Percentiles rank a stretch among this genome's conserved stretches.
Evolutionary conservation across 1,140 invertebrate genomes (phyloP).

Genomic region (Carposina sasakii): DNA sequence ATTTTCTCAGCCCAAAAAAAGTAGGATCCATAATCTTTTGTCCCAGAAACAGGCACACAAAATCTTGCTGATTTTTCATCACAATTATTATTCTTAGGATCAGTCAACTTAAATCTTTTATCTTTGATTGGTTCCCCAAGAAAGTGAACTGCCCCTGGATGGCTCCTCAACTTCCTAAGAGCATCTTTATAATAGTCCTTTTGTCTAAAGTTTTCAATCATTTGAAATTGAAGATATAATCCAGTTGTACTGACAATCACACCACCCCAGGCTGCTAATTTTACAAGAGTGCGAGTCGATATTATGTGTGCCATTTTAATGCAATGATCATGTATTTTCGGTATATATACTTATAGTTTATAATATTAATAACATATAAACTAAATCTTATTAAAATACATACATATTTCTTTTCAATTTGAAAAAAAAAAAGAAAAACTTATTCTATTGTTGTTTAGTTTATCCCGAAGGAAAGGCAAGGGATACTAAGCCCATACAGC

Average conservation of each 20-base stretch:
- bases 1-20: constrained; percentile 71
- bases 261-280: constrained; percentile 59
- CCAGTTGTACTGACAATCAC: constrained; percentile 49
- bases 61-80: constrained; percentile 72
- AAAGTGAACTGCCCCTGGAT: constrained; percentile 73
- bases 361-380: too few relatives aligned
- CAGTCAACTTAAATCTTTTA: constrained; percentile 72
- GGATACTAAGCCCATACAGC: too few relatives aligned
- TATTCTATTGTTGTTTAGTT: too few relatives aligned
- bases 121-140: constrained; percentile 79
- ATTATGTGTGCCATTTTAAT: constrained; percentile 14
- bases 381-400: too few relatives aligned
- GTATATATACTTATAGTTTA: too few relatives aligned
- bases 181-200: constrained; percentile 75
- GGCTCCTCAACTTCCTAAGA: constrained; percentile 67
- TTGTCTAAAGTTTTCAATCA: constrained; percentile 44
- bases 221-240: constrained; percentile 46
- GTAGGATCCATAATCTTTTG: constrained; percentile 74
- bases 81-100: constrained; percentile 71
- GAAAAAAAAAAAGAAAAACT: too few relatives aligned
- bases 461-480: too few relatives aligned
- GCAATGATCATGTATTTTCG: too few relatives aligned
- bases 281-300: constrained; percentile 41
- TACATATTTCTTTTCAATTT: too few relatives aligned
- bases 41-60: constrained; percentile 74